Base-by-base conservation (phyloP, 1,140 invertebrate species). In the Lordiphosa mommai region DNA sequence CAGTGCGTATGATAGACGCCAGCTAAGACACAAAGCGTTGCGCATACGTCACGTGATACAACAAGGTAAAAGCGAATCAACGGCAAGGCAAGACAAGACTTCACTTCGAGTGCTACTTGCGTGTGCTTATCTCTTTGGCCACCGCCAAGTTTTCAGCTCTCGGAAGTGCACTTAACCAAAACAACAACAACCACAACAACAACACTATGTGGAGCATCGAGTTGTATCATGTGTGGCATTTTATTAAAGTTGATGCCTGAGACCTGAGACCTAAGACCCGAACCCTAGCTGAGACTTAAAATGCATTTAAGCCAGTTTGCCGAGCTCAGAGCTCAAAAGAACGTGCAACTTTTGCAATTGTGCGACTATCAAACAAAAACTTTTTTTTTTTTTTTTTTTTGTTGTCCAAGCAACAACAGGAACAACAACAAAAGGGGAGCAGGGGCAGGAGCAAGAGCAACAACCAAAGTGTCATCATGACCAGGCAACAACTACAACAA, bases 161-260 rank as follows among this genome's bases (percentile, higher is more conserved):
- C 74, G 70, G 59, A 79, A 79, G 74, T 73, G 74, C 64, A 79
- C 74, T 79, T 80, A 73, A 52, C 74, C 73, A 73, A 66, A 74
- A 70, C 53, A 72, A 72, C 53, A 79, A 49, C 56, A 56, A 40
- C 33, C 47, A 8, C 27, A 49, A 10, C 20, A 34, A 13, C 30
- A 55, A 44, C 6, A 13, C 32, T 20, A 14, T 33, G 12, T 6
- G 8, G 7, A 20, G 38, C 38, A 14, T 38, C 14, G 33, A 52
- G 60, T 44, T 40, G 52, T 55, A 64, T 52, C 70, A 56, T 56
- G 58, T 76, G 38, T 57, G 53, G 58, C 68, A 72, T 72, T 77
- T 77, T 79, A 77, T 77, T 79, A 72, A 77, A 77, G 73, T 68
- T 52, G 50, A 64, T 53, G 51, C 34, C 20, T 34, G 48, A 43